Percentiles rank a stretch among this genome's conserved stretches.
Conservation (phyloP, 2,888 invertebrate genomes). For the Agriopis aurantiaria region DNA sequence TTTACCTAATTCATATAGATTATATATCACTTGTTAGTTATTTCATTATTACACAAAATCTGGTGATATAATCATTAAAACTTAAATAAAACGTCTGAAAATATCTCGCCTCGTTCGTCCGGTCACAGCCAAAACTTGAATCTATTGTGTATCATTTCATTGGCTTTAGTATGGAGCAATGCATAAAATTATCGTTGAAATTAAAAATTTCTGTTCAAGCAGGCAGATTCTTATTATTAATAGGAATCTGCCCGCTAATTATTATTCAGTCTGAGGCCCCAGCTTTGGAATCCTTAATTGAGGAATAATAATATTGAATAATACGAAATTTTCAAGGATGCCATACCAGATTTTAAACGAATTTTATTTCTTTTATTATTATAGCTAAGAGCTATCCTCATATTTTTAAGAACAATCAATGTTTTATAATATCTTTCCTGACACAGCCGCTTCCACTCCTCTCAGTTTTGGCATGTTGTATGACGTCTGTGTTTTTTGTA, state of each 20-base stretch:
- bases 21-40: too few relatives aligned
- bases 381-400: neutral
- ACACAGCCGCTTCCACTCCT: too few relatives aligned
- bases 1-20: too few relatives aligned
- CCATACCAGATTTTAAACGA: neutral
- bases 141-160: slow-evolving; percentile 48
- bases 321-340: slow-evolving; percentile 24
- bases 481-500: too few relatives aligned
- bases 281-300: slow-evolving; percentile 19
- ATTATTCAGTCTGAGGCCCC: slow-evolving; percentile 24
- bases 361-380: slow-evolving; percentile 6
- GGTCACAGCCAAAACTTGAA: slow-evolving; percentile 42
- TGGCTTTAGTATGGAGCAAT: slow-evolving; percentile 44
- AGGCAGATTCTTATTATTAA: slow-evolving; percentile 22
- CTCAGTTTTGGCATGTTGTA: too few relatives aligned
- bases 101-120: too few relatives aligned
- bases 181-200: slow-evolving; percentile 50
- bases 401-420: neutral
- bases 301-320: too few relatives aligned
- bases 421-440: too few relatives aligned
- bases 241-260: too few relatives aligned
- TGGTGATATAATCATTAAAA: too few relatives aligned
- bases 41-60: too few relatives aligned
- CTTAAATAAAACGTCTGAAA: too few relatives aligned
- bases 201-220: slow-evolving; percentile 17